phyloP scores from a whole-genome alignment of 1,140 invertebrate genomes.

The Reticulitermes speratus region DNA sequence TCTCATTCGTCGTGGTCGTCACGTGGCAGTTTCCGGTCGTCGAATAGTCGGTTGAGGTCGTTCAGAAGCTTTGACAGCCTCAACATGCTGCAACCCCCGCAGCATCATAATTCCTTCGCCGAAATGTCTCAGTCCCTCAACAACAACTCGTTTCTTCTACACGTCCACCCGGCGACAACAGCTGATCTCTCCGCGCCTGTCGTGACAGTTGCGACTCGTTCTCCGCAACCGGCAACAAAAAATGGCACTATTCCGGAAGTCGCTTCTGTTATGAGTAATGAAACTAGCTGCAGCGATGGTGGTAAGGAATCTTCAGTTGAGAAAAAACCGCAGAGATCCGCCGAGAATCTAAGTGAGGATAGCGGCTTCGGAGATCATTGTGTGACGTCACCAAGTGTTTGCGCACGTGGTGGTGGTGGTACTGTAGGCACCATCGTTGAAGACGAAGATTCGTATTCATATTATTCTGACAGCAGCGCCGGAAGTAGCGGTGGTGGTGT shows the following conservation, averaged over 20 bases:
- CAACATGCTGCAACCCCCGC: neutral
- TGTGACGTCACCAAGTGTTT: constrained; percentile 1
- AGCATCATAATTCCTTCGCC: neutral
- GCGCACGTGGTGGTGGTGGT: neutral
- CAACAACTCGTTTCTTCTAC: neutral
- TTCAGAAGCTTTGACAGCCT: constrained; percentile 52
- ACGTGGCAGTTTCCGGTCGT: constrained; percentile 38
- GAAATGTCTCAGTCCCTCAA: neutral
- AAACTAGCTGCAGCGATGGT: too few species aligned
- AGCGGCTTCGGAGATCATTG: constrained; percentile 65
- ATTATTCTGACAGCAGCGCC: constrained; percentile 27
- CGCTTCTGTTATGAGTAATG: too few species aligned
- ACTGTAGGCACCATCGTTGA: constrained; percentile 26
- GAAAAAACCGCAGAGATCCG: constrained; percentile 54
- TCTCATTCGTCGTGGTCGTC: constrained; percentile 38
- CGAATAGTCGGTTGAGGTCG: constrained; percentile 44
- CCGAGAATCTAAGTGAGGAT: constrained; percentile 72
- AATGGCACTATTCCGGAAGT: neutral
- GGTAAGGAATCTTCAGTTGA: constrained; percentile 6
- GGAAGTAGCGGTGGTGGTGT: constrained; percentile 28
- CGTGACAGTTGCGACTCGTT: neutral
- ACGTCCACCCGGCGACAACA: neutral
- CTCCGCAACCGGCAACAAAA: neutral
- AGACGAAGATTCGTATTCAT: constrained; percentile 29
- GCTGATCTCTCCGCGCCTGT: neutral